phyloP scores from a whole-genome alignment of 2,113 vertebrate genomes.

The Tringa solitaria region DNA sequence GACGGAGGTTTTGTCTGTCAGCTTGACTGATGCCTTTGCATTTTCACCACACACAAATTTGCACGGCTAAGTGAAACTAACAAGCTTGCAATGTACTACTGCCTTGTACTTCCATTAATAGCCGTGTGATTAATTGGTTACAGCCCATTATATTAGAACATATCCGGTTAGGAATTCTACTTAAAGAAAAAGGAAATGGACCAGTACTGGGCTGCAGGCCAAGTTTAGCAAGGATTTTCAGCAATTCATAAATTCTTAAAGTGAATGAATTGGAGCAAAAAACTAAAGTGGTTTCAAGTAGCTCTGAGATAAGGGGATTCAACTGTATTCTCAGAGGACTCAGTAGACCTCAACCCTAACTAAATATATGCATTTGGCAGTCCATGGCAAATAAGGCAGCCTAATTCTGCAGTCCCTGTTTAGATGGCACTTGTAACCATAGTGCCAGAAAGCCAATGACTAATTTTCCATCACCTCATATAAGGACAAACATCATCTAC shows the following conservation, averaged over 20 bases:
- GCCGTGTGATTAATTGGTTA: constrained; percentile 23
- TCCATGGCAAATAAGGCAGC: background rate
- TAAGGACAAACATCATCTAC: background rate
- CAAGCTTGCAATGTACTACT: background rate
- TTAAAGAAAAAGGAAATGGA: background rate
- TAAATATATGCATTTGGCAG: background rate
- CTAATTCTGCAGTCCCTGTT: background rate
- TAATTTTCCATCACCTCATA: background rate
- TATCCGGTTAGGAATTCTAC: background rate
- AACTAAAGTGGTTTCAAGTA: background rate
- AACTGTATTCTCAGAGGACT: background rate
- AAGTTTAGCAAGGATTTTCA: background rate
- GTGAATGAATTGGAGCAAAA: background rate
- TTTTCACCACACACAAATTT: background rate
- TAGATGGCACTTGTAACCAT: background rate
- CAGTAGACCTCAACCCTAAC: background rate
- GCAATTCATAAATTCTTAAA: background rate
- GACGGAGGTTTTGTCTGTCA: background rate
- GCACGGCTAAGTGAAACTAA: background rate
- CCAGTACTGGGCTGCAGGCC: background rate
- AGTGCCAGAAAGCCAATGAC: background rate
- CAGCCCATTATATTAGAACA: background rate
- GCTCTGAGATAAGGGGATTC: background rate
- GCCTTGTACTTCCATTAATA: background rate
- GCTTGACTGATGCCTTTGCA: background rate